phyloP scores from a whole-genome alignment of 2,797 vertebrate species.

The Galagoides demidoff region DNA sequence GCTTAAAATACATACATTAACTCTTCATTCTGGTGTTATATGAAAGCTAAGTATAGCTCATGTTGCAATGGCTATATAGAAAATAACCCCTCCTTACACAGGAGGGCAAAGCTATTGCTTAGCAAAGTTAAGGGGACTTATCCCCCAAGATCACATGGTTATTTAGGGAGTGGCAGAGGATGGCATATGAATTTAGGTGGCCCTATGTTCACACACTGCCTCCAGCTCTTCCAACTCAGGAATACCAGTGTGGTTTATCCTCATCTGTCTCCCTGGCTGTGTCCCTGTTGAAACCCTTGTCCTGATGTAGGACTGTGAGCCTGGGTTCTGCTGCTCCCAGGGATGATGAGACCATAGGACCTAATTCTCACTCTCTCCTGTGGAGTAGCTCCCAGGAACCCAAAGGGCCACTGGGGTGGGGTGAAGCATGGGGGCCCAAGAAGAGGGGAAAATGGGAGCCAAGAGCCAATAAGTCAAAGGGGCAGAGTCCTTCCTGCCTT shows the following conservation, averaged over 20 bases:
- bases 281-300: background rate
- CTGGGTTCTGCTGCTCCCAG: background rate
- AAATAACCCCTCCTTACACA: background rate
- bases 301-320: background rate
- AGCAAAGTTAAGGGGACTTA: background rate
- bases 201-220: background rate
- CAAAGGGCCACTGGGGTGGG: background rate
- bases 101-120: background rate
- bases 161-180: background rate
- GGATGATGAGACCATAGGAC: background rate
- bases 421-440: background rate
- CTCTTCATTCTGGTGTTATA: background rate
- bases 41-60: background rate
- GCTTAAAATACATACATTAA: background rate
- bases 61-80: background rate
- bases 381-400: background rate
- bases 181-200: background rate
- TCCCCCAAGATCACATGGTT: background rate
- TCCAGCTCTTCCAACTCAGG: background rate
- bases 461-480: background rate
- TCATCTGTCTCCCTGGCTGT: background rate
- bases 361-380: background rate
- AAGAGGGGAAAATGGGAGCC: background rate
- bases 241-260: background rate
- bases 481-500: background rate